Base-by-base conservation (phyloP, 1,140 invertebrate genomes). In the Marisa cornuarietis region DNA sequence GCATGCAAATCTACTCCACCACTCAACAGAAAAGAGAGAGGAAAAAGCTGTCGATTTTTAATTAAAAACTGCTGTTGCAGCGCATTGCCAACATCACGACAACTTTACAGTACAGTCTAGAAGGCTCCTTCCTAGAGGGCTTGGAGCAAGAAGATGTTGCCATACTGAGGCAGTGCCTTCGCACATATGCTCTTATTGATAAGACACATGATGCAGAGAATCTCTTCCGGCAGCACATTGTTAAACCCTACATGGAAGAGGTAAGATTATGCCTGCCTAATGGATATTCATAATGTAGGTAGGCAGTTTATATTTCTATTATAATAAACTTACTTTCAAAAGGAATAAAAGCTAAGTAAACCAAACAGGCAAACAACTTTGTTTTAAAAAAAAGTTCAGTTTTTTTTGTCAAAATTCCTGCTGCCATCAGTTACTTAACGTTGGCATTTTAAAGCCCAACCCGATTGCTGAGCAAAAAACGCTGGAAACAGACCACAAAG, bases 191-290 rank as follows among this genome's bases (percentile, higher is more conserved):
- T 18, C 84, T 91, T 11, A 91, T 92, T 72, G 91, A 91, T 79
- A 91, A 95, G 88, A 94, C 95, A 65, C 88, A 89, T 24, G 93
- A 94, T 87, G 95, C 95, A 0, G 95, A 97, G 89, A 91, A 92
- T 74, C 90, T 95, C 1, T 94, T 96, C 79, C 92, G 93, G 78
- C 93, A 94, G 80, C 93, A 95, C 88, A 92, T 96, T 65, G 93
- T 97, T 20, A 92, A 93, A 31, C 94, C 95, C 22, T 93, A 93
- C 71, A 92, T 97, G 90, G 92, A 94, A 83, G 92, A 93, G 83
- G 93, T 92, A 80, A 78, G 82, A 74, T 63, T 51, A 49, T 26
- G 4, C 62, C 20, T 26, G 1, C 24, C 75, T 76, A 13, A 51
- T 54, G 49, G 4, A 63, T 2, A 42, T 42, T 42, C 31, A 42